Base-by-base conservation (phyloP, 2,888 invertebrate species). In the Zelleria hepariella region DNA sequence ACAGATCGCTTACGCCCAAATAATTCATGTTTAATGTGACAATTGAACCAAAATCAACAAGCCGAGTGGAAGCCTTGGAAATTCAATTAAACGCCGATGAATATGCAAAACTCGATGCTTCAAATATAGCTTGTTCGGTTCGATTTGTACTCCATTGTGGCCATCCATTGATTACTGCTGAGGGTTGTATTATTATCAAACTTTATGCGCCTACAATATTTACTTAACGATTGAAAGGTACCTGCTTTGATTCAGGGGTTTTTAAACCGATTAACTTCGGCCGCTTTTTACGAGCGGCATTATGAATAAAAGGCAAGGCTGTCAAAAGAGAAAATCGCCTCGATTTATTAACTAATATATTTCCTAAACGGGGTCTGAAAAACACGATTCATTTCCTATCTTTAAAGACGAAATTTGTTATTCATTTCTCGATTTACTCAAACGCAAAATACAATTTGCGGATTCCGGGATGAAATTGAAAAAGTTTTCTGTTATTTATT, bases 401-500 rank as follows among this genome's bases (percentile, higher is more conserved):
- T 71, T 74, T 75, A 78, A n/a, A 82, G 71, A 71, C 73, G 68
- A 76, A 83, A 78, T 82, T 82, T 80, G 82, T 83, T 82, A 84
- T 86, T 80, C 82, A 81, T 85, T 75, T 82, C 78, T 73, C 77
- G 79, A 84, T 84, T 85, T 84, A 82, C 79, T 82, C 77, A 80
- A 78, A 81, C 82, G 83, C 80, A 82, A 85, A 86, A 86, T 78
- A 86, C 85, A 86, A 86, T 86, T 86, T 86, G 78, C 74, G 79
- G 80, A 80, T 82, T 77, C 78, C 68, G 73, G 77, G 79, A 77
- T 84, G 82, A 85, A 86, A 86, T 86, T 86, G 86, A 86, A 86
- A 86, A 86, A 86, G 83, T 86, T 86, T 85, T 74, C 77, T 76
- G 81, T 85, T 85, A 85, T 86, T 86, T 86, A 86, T 86, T 84